Percentiles rank a stretch among this genome's conserved stretches.
phyloP scores from a whole-genome alignment of 2,113 vertebrate genomes.

The Oophaga pumilio region DNA sequence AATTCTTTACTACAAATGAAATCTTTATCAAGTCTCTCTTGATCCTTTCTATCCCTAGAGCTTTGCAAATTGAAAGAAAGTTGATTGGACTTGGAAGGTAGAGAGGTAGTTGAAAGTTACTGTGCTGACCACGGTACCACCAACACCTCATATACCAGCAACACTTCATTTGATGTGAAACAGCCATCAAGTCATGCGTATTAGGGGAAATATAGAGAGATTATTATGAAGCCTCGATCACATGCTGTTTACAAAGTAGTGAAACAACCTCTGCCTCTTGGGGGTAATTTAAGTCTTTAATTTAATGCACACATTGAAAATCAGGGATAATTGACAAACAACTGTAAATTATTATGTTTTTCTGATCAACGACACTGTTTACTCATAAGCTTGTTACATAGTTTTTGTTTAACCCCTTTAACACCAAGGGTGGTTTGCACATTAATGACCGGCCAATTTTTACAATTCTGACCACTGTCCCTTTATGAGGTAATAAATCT shows the following conservation, averaged over 20 bases:
- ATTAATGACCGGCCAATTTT: too few relatives aligned
- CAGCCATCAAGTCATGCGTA: conserved; percentile 11
- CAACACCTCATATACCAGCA: conserved; percentile 39
- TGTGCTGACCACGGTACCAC: conserved; percentile 21
- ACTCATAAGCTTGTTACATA: neutral
- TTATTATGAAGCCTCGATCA: conserved; percentile 14
- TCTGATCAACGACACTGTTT: neutral
- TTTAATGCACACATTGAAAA: neutral
- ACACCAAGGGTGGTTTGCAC: too few relatives aligned
- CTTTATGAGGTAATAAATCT: too few relatives aligned
- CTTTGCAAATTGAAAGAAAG: neutral
- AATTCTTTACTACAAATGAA: neutral
- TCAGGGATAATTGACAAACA: neutral
- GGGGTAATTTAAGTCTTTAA: neutral
- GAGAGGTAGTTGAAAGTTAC: conserved; percentile 3
- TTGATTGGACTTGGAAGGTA: conserved; percentile 9
- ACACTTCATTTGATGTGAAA: conserved; percentile 40
- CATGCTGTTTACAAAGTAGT: neutral
- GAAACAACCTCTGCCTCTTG: neutral
- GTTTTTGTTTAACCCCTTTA: neutral
- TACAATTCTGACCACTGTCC: too few relatives aligned
- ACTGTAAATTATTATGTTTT: neutral
- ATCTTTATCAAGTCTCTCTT: neutral
- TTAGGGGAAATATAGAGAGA: conserved; percentile 3
- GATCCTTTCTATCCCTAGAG: neutral